phyloP scores from a whole-genome alignment of 2,888 invertebrate species.

The Ophion slaviceki region DNA sequence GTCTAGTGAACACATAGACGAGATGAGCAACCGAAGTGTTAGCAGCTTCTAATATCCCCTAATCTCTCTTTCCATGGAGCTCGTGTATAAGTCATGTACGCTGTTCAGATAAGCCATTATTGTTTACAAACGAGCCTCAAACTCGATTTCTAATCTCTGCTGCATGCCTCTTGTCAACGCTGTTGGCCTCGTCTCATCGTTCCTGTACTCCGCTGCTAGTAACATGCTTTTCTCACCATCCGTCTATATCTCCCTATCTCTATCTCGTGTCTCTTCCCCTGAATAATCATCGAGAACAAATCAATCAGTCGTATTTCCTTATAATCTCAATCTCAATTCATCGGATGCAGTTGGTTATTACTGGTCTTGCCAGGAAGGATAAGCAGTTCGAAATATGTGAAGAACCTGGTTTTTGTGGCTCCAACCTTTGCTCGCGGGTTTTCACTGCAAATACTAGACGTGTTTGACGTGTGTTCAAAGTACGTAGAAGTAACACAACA shows the following conservation, averaged over 20 bases:
- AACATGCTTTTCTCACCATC: slow-evolving; percentile 51
- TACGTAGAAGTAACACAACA: no score
- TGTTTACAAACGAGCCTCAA: slow-evolving; percentile 75
- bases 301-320: slow-evolving; percentile 68
- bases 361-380: no score
- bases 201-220: slow-evolving; percentile 42
- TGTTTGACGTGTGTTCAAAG: no score
- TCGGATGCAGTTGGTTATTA: background rate
- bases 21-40: slow-evolving; percentile 50
- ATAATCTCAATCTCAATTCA: slow-evolving; percentile 67
- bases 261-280: background rate
- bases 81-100: slow-evolving; percentile 77
- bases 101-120: slow-evolving; percentile 78
- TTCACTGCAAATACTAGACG: background rate
- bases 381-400: no score
- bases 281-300: slow-evolving; percentile 19
- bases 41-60: slow-evolving; percentile 56
- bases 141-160: slow-evolving; percentile 69
- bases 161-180: slow-evolving; percentile 48
- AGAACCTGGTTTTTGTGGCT: no score
- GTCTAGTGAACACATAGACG: background rate
- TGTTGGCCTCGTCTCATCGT: slow-evolving; percentile 38
- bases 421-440: no score
- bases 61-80: slow-evolving; percentile 62
- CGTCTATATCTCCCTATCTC: slow-evolving; percentile 15